These are phyloP conservation scores for Murina feae DNA, from an alignment of 2,113 vertebrate genomes.

Conservation along the genomic window DNA sequence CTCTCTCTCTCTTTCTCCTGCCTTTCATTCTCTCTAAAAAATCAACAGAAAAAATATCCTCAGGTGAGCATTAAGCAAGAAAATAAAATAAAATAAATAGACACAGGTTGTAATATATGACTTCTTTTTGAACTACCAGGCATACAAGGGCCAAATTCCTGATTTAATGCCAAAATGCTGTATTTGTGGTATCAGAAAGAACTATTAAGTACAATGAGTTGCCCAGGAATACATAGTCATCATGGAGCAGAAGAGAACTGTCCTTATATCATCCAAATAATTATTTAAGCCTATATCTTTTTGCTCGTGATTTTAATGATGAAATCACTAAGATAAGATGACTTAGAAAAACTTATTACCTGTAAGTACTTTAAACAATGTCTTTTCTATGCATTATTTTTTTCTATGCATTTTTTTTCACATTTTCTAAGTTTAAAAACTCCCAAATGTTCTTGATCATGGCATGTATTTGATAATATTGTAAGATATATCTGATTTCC, in stretches of 20 bases:
- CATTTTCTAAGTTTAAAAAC: neutral
- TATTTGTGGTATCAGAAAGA: slow-evolving; percentile 18
- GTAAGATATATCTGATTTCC: neutral
- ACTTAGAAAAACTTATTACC: neutral
- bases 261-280: neutral
- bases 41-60: too few species aligned
- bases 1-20: too few species aligned
- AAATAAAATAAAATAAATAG: too few species aligned
- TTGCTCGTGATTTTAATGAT: neutral
- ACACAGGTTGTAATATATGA: neutral
- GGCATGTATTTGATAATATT: neutral
- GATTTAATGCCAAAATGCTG: neutral
- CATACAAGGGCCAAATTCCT: neutral
- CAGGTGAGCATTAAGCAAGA: too few species aligned
- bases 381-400: neutral
- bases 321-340: neutral
- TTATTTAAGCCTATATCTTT: neutral
- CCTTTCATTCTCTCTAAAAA: too few species aligned
- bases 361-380: neutral
- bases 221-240: neutral
- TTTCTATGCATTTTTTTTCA: neutral
- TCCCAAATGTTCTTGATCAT: neutral
- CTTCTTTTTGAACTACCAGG: neutral
- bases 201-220: neutral
- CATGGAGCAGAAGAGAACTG: neutral